Base-by-base conservation (phyloP, 2,888 invertebrate genomes). In the Dilophus febrilis region DNA sequence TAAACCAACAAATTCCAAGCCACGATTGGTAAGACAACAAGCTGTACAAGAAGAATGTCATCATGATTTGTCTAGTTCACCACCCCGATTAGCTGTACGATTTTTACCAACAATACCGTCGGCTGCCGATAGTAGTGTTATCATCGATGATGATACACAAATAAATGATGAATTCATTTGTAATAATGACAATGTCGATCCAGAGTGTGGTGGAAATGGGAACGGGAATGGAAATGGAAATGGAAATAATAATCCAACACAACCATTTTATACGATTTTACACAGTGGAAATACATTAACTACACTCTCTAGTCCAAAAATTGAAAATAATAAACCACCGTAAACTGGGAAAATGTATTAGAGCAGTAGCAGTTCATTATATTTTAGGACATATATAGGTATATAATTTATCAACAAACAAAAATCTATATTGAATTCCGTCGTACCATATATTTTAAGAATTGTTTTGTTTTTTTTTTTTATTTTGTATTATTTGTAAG, bases 1-100 rank as follows among this genome's bases (percentile, higher is more conserved):
- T 43, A 37, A 42, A 36, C 36, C 38, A 29, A 41, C 51, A 5
- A 58, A 68, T 45, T 55, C 69, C 39, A 83, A 82, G 57, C 86
- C 83, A 7, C 72, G 83, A 17, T 64, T 86, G 38, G 83, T 81
- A 31, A 71, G 86, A 7, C 87, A 87, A 59, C 72, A 77, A 49
- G 86, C 86, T 12, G 71, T 86, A 43, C 74, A 77, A 52, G 84
- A 84, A 46, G 82, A 82, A 53, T 72, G 76, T 35, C 72, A 73
- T 10, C 72, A 73, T 10, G 67, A 44, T 10, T 33, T 41, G 16
- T 59, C 59, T 37, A 55, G 56, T 5, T 59, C 62, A 38, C 59
- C 60, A 37, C 61, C 63, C 11, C 55, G 63, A 17, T 53, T 71
- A 16, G 67, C 70, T 27, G 72, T 68, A 43, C 68, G 76, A 30